phyloP scores from a whole-genome alignment of 2,113 vertebrate genomes.

The Chaetodon trifascialis region DNA sequence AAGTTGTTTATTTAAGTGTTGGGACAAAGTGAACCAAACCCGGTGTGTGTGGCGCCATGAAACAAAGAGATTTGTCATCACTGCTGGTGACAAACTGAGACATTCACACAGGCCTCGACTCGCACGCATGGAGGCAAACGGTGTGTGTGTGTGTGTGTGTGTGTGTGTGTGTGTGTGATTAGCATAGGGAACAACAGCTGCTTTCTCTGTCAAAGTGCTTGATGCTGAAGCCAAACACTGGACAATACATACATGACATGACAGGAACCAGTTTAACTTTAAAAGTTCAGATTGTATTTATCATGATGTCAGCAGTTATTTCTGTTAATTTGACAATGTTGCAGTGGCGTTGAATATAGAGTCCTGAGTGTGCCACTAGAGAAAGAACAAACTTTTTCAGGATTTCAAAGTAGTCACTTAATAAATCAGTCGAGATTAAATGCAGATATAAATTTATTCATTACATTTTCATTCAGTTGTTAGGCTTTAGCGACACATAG shows the following conservation, averaged over 20 bases:
- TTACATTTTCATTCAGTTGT: no score
- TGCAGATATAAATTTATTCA: no score
- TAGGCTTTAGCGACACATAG: no score
- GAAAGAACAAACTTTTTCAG: not conserved
- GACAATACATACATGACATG: constrained; percentile 38
- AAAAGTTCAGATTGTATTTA: not conserved
- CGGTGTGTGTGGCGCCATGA: not conserved
- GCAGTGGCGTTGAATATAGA: no score
- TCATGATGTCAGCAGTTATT: no score
- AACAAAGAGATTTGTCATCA: constrained; percentile 69
- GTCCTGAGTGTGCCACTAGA: not conserved
- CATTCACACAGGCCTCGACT: constrained; percentile 42
- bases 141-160: not conserved
- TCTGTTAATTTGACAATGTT: no score
- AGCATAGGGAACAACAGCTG: constrained; percentile 70
- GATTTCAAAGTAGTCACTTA: not conserved
- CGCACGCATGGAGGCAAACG: constrained; percentile 8
- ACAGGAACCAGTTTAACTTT: not conserved
- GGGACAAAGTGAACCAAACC: not conserved
- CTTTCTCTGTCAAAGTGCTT: constrained; percentile 49
- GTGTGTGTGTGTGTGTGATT: constrained; percentile 41
- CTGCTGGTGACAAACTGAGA: constrained; percentile 60
- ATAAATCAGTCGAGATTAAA: not conserved
- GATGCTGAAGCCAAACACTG: constrained; percentile 49
- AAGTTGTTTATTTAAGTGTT: not conserved